Conservation (phyloP, 2,888 invertebrate species). For the Tupiocoris notatus region DNA sequence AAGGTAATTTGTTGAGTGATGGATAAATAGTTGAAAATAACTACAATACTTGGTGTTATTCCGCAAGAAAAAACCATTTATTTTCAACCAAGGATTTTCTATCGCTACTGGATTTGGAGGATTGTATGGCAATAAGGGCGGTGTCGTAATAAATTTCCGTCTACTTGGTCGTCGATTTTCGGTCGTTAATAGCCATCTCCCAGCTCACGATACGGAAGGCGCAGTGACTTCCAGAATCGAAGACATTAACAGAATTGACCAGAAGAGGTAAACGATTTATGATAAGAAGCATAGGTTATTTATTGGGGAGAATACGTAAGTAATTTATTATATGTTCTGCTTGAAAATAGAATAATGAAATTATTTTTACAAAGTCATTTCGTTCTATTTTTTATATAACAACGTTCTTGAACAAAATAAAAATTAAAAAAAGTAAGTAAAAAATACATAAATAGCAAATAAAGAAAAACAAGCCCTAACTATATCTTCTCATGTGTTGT, state of each 20-base stretch:
- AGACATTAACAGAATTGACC: conserved; percentile 35
- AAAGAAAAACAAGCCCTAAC: no score
- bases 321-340: no score
- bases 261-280: background rate
- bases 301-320: background rate
- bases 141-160: conserved; percentile 25
- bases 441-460: no score
- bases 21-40: no score
- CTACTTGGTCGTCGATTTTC: conserved; percentile 27
- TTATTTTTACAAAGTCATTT: no score
- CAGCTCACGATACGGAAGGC: conserved; percentile 35
- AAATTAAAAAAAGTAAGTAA: no score
- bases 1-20: no score
- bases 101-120: conserved; percentile 43
- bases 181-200: conserved; percentile 40
- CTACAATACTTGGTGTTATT: conserved; percentile 37
- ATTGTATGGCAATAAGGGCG: conserved; percentile 44
- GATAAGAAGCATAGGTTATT: background rate
- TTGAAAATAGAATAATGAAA: no score
- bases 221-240: conserved; percentile 26
- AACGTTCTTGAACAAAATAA: no score
- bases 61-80: conserved; percentile 29
- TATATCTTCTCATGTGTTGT: no score
- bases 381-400: no score
- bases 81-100: background rate